These are phyloP conservation scores for Myotis myotis DNA, from an alignment of 2,797 vertebrate genomes.

Conservation along the genomic window DNA sequence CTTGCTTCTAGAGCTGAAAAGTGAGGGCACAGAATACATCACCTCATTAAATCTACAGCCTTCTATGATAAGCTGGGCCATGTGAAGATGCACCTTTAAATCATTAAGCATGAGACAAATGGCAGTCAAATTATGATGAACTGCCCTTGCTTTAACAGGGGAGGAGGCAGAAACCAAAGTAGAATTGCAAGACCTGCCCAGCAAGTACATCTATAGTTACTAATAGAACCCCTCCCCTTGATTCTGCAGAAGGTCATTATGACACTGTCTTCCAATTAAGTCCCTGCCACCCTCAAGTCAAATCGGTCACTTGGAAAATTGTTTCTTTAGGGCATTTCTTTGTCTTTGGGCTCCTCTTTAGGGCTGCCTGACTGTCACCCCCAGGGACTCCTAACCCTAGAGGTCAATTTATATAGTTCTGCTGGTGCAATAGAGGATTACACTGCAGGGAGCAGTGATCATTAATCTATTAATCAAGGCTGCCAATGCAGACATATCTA, in stretches of 20 bases:
- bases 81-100: background rate
- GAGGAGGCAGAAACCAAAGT: background rate
- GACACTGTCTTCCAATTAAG: slow-evolving; percentile 38
- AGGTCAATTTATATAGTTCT: background rate
- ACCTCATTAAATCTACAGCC: background rate
- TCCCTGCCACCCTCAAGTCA: background rate
- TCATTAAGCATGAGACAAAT: slow-evolving; percentile 6
- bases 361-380: background rate
- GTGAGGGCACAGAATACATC: background rate
- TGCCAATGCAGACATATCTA: background rate
- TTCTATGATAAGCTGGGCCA: background rate
- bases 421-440: background rate
- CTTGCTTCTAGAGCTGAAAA: background rate
- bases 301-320: slow-evolving; percentile 40
- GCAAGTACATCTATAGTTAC: background rate
- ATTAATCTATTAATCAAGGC: slow-evolving; percentile 49
- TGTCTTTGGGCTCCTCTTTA: background rate
- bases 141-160: background rate
- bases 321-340: slow-evolving; percentile 43
- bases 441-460: background rate
- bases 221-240: background rate
- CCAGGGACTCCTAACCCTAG: background rate
- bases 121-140: slow-evolving; percentile 30
- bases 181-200: background rate
- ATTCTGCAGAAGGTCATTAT: background rate